phyloP scores from a whole-genome alignment of 2,113 vertebrate species.

The Lophius piscatorius region DNA sequence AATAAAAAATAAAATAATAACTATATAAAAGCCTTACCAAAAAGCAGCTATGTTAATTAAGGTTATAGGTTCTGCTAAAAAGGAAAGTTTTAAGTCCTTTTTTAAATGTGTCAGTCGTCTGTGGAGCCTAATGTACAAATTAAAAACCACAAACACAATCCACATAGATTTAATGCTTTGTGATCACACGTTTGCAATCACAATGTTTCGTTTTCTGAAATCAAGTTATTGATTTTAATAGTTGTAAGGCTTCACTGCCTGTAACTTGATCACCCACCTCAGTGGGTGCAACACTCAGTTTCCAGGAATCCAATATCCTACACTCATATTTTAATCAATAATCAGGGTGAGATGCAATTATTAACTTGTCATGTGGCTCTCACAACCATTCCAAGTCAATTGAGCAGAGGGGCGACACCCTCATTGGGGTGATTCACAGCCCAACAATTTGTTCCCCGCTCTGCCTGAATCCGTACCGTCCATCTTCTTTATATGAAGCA shows the following conservation, averaged over 20 bases:
- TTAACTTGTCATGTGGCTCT: slow-evolving; percentile 40
- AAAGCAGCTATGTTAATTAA: no score
- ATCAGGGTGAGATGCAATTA: slow-evolving; percentile 67
- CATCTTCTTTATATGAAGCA: slow-evolving; percentile 77
- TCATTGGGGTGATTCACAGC: slow-evolving; percentile 77
- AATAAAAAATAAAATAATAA: no score
- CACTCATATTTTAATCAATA: slow-evolving; percentile 72
- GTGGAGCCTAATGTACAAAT: no score
- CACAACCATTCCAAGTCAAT: slow-evolving; percentile 69
- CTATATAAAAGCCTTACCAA: no score
- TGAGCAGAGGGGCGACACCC: slow-evolving; percentile 52
- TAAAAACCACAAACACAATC: neutral
- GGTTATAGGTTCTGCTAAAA: no score
- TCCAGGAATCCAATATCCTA: slow-evolving; percentile 29
- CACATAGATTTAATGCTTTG: no score
- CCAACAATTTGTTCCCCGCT: slow-evolving; percentile 68
- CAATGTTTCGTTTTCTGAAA: slow-evolving; percentile 20
- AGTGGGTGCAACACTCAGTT: slow-evolving; percentile 1
- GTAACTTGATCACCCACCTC: slow-evolving; percentile 25
- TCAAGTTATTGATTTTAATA: slow-evolving; percentile 7
- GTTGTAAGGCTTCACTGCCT: neutral
- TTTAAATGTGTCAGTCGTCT: no score
- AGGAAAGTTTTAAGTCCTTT: no score
- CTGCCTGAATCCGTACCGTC: slow-evolving; percentile 64
- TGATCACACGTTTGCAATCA: no score